Evolutionary conservation across 35 echinoderm and acorn worm genomes (phyloP).

Genomic region (Hemicentrotus pulcherrimus): DNA sequence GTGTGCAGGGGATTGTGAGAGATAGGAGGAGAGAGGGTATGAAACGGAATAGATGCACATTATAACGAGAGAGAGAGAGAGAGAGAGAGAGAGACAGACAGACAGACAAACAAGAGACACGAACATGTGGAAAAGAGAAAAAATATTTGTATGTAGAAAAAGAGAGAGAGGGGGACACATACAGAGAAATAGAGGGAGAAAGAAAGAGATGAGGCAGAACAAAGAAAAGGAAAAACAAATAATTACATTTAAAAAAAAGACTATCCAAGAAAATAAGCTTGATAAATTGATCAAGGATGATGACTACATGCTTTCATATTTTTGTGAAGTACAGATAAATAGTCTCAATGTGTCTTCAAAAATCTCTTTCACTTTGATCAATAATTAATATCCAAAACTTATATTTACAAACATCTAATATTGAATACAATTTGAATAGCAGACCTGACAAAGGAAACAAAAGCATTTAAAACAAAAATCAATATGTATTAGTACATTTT

Average conservation of each 20-base stretch:
- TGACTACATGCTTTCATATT: not conserved
- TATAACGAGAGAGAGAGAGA: too few species aligned
- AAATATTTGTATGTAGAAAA: not conserved
- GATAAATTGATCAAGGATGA: not conserved
- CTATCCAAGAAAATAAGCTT: not conserved
- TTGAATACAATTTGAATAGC: not conserved
- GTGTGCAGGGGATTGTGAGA: not conserved
- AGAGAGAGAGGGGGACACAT: not conserved
- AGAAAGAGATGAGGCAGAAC: not conserved
- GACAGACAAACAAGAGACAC: too few species aligned
- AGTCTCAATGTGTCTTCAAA: not conserved
- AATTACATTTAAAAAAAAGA: not conserved
- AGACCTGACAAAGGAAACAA: not conserved
- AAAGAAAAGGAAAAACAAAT: not conserved
- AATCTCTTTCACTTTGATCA: not conserved
- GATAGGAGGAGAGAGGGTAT: not conserved
- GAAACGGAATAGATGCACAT: too few species aligned
- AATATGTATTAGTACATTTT: constrained; percentile 25
- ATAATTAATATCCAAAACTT: constrained; percentile 18
- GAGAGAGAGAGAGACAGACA: too few species aligned
- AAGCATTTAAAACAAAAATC: not conserved
- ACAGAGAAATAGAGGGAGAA: not conserved
- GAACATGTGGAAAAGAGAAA: too few species aligned
- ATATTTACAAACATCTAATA: constrained; percentile 28
- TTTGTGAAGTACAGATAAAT: not conserved